A percentile compares a stretch with the other conserved stretches of the same genome.
phyloP scores from a whole-genome alignment of 37 sponge, comb jelly and placozoan species.

The Spongia lamella region DNA sequence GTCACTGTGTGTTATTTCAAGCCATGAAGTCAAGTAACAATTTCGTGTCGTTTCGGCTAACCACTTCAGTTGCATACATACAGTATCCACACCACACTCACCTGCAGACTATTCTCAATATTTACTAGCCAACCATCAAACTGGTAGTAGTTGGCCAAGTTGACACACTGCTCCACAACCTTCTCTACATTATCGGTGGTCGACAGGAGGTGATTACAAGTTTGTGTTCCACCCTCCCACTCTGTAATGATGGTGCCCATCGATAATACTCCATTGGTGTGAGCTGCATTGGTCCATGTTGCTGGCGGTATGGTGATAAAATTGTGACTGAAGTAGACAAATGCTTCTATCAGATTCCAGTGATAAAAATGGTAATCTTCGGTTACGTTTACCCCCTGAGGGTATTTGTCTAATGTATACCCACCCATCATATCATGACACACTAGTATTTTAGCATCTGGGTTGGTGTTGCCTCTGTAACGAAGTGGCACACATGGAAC shows the following conservation, averaged over 20 bases:
- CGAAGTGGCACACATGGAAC: slow-evolving; percentile 53
- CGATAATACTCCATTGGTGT: slow-evolving; percentile 72
- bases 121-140: slow-evolving; percentile 99
- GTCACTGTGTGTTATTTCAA: no score
- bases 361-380: slow-evolving; percentile 91
- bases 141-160: slow-evolving; percentile 77
- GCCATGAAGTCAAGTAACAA: no score
- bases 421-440: slow-evolving; percentile 99
- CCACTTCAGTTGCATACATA: no score
- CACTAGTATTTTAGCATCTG: slow-evolving; percentile 61
- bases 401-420: slow-evolving; percentile 78
- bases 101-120: slow-evolving; percentile 90
- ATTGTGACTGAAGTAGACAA: slow-evolving; percentile 97
- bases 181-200: slow-evolving; percentile 32
- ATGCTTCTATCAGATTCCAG: slow-evolving; percentile 86
- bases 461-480: background rate
- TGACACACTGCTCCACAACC: slow-evolving; percentile 75
- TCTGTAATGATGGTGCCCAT: slow-evolving; percentile 96
- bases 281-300: slow-evolving; percentile 94
- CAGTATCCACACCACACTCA: slow-evolving; percentile 37
- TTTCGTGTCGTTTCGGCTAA: no score
- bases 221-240: slow-evolving; percentile 80
- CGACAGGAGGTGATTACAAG: slow-evolving; percentile 66
- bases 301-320: slow-evolving; percentile 91
- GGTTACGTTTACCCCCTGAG: slow-evolving; percentile 41